These are phyloP conservation scores for Triplophysa rosa DNA, from an alignment of 2,113 vertebrate genomes.

Conservation along the genomic window DNA sequence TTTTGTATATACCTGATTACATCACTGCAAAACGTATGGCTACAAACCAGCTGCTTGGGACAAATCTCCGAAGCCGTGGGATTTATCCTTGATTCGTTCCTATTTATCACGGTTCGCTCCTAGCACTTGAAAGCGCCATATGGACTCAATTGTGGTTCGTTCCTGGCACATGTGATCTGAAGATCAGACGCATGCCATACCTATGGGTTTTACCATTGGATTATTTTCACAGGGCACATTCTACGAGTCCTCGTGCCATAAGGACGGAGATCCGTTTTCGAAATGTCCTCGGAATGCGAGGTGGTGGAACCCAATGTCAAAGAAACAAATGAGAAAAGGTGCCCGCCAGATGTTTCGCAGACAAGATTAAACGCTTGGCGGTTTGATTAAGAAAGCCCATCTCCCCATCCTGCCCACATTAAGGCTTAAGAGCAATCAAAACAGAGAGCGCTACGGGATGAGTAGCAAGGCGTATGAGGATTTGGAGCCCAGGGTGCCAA, in stretches of 20 bases:
- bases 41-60: conserved; percentile 50
- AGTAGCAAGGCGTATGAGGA: conserved; percentile 50
- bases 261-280: conserved; percentile 17
- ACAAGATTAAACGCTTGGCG: conserved; percentile 70
- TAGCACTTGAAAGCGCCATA: conserved; percentile 73
- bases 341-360: conserved; percentile 89
- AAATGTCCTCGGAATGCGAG: conserved; percentile 23
- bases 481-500: conserved; percentile 44
- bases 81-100: conserved; percentile 78
- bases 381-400: conserved; percentile 84
- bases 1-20: conserved; percentile 51
- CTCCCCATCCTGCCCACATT: conserved; percentile 63
- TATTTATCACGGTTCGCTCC: conserved; percentile 79
- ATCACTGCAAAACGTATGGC: conserved; percentile 45
- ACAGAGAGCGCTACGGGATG: conserved; percentile 42
- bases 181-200: conserved; percentile 86
- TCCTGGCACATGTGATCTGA: conserved; percentile 82
- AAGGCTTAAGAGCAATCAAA: conserved; percentile 55
- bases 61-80: conserved; percentile 53
- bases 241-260: conserved; percentile 45
- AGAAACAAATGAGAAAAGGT: conserved; percentile 80
- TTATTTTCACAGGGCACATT: conserved; percentile 57
- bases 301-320: conserved; percentile 52
- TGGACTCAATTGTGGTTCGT: conserved; percentile 87
- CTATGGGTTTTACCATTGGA: conserved; percentile 74